phyloP scores from a whole-genome alignment of 2,888 invertebrate genomes.

The Epinotia ramella region DNA sequence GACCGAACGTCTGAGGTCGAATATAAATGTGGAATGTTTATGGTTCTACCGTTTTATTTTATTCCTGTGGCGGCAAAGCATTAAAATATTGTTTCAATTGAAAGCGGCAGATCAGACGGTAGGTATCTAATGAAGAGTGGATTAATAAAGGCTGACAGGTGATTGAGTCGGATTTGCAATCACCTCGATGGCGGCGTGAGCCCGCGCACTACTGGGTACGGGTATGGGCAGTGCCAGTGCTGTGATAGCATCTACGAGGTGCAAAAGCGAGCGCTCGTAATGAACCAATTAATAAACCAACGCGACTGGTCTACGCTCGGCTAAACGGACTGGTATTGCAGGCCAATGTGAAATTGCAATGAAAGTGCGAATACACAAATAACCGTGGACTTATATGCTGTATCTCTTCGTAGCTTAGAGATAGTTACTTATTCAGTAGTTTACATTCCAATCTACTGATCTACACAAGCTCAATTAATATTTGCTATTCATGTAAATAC shows the following conservation, averaged over 20 bases:
- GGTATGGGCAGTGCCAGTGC: conserved; percentile 43
- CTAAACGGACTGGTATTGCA: neutral
- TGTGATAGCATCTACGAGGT: conserved; percentile 55
- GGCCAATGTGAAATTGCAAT: conserved; percentile 10
- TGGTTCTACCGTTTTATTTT: conserved; percentile 85
- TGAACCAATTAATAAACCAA: conserved; percentile 20
- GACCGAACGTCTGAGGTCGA: conserved; percentile 81
- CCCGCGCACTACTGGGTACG: conserved; percentile 68
- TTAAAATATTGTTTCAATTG: conserved; percentile 85
- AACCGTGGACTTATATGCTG: neutral
- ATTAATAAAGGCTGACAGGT: conserved; percentile 73
- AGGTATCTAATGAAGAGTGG: conserved; percentile 78
- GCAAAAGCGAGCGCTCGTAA: conserved; percentile 15
- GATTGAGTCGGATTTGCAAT: conserved; percentile 78
- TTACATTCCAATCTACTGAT: too few relatives aligned
- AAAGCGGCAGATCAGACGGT: conserved; percentile 80
- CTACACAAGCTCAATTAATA: too few relatives aligned
- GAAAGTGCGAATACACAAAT: conserved; percentile 1
- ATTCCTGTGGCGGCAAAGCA: conserved; percentile 78
- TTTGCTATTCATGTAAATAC: too few relatives aligned
- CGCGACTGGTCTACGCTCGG: neutral
- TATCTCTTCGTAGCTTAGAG: neutral
- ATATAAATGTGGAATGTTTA: conserved; percentile 85
- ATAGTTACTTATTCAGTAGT: too few relatives aligned
- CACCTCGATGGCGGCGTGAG: conserved; percentile 54